Conservation (phyloP, 2,888 invertebrate species). For the Pseudoips prasinana region DNA sequence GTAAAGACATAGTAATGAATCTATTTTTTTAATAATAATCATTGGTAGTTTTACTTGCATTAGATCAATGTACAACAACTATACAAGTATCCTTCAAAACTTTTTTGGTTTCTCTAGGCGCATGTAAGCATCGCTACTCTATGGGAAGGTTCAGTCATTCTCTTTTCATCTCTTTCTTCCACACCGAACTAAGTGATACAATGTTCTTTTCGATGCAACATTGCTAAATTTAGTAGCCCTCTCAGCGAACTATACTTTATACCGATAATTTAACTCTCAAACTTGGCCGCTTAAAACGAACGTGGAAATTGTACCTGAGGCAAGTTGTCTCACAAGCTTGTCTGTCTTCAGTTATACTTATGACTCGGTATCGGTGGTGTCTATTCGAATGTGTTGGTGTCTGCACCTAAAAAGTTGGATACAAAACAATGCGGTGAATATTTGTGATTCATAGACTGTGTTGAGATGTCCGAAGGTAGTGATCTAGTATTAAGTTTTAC, state of each 20-base stretch:
- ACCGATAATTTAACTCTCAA: conserved; percentile 33
- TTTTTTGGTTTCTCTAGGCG: conserved; percentile 12
- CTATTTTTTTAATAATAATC: too few relatives aligned
- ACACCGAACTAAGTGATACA: conserved; percentile 52
- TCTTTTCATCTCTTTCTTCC: conserved; percentile 65
- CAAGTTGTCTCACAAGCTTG: conserved; percentile 50
- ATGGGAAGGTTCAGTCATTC: conserved; percentile 52
- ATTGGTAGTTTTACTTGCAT: conserved; percentile 59
- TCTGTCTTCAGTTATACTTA: conserved; percentile 59
- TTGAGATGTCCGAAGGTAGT: conserved; percentile 57
- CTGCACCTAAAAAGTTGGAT: conserved; percentile 30
- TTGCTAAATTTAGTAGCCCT: conserved; percentile 23
- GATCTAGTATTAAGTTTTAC: background rate
- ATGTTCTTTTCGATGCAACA: conserved; percentile 47
- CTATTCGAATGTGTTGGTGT: conserved; percentile 20
- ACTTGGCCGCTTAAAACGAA: conserved; percentile 45
- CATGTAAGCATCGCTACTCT: conserved; percentile 28
- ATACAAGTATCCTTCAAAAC: too few relatives aligned
- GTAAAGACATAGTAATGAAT: too few relatives aligned
- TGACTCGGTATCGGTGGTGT: conserved; percentile 47
- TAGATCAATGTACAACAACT: conserved; percentile 55
- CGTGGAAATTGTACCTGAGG: conserved; percentile 71
- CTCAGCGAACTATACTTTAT: conserved; percentile 10
- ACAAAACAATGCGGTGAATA: conserved; percentile 58
- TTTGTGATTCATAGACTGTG: conserved; percentile 52